Evolutionary conservation across 2,113 vertebrate species (phyloP).

Genomic region (Antechinus flavipes): DNA sequence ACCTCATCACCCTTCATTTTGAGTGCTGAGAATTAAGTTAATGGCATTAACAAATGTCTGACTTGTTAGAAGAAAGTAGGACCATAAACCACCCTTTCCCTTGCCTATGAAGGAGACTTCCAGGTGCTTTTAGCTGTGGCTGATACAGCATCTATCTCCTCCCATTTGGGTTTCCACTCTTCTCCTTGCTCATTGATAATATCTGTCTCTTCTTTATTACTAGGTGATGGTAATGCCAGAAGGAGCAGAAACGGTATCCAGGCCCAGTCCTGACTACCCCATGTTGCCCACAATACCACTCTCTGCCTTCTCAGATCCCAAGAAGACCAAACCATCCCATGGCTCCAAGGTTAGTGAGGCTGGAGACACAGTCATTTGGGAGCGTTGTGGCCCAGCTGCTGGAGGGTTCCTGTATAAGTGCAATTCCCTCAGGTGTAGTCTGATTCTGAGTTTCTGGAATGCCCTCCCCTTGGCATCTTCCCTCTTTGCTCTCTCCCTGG

Average conservation of each 20-base stretch:
- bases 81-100: not conserved
- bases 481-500: constrained; percentile 26
- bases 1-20: constrained; percentile 50
- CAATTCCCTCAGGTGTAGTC: constrained; percentile 23
- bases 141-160: constrained; percentile 10
- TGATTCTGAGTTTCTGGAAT: constrained; percentile 41
- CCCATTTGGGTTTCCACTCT: not conserved
- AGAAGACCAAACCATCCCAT: constrained; percentile 97
- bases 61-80: constrained; percentile 14
- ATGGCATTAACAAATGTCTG: not conserved
- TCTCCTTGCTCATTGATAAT: constrained; percentile 52
- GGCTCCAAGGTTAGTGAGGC: constrained; percentile 94
- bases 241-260: constrained; percentile 94
- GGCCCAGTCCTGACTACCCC: constrained; percentile 97
- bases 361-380: constrained; percentile 65
- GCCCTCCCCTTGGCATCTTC: constrained; percentile 45
- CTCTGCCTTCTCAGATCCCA: constrained; percentile 98
- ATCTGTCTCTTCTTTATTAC: constrained; percentile 78
- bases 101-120: constrained; percentile 18
- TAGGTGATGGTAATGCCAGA: constrained; percentile 99
- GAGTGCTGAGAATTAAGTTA: constrained; percentile 6
- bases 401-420: constrained; percentile 49
- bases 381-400: constrained; percentile 56
- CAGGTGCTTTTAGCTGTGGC: not conserved
- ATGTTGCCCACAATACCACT: constrained; percentile 99